A percentile compares a stretch with the other conserved stretches of the same genome.
phyloP scores from a whole-genome alignment of 2,113 vertebrate species.

The Falcunculus frontatus region DNA sequence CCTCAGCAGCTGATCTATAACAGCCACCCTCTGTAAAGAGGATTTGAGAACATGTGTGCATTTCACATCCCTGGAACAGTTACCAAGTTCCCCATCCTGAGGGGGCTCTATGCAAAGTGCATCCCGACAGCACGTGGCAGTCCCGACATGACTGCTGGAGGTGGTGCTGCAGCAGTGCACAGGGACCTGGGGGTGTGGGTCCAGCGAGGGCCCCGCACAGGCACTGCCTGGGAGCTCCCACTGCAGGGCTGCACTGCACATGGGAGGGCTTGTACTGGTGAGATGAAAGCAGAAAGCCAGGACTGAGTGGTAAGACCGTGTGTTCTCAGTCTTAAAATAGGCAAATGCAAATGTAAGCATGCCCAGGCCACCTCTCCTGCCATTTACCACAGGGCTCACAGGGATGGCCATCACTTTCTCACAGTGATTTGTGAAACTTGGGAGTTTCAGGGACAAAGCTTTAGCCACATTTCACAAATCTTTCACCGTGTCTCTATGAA shows the following conservation, averaged over 20 bases:
- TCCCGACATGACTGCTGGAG: rapidly evolving
- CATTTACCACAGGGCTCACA: neutral
- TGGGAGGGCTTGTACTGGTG: neutral
- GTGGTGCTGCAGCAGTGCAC: rapidly evolving
- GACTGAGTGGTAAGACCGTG: rapidly evolving
- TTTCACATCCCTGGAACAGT: neutral
- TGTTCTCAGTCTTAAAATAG: neutral
- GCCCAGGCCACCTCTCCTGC: neutral
- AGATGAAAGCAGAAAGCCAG: neutral
- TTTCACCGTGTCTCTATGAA: neutral
- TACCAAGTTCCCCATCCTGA: neutral
- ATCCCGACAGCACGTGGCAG: rapidly evolving
- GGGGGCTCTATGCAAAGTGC: neutral
- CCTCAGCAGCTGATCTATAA: neutral
- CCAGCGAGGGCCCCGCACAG: rapidly evolving
- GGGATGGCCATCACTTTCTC: neutral
- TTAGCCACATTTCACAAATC: neutral
- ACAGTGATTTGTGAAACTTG: neutral
- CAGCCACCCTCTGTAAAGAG: neutral
- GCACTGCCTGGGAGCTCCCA: neutral
- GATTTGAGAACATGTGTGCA: neutral
- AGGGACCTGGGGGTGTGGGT: rapidly evolving
- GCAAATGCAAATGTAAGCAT: neutral
- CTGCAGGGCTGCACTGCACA: rapidly evolving
- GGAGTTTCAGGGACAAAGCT: neutral